phyloP scores from a whole-genome alignment of 2,797 vertebrate species.

The Monodelphis domestica region DNA sequence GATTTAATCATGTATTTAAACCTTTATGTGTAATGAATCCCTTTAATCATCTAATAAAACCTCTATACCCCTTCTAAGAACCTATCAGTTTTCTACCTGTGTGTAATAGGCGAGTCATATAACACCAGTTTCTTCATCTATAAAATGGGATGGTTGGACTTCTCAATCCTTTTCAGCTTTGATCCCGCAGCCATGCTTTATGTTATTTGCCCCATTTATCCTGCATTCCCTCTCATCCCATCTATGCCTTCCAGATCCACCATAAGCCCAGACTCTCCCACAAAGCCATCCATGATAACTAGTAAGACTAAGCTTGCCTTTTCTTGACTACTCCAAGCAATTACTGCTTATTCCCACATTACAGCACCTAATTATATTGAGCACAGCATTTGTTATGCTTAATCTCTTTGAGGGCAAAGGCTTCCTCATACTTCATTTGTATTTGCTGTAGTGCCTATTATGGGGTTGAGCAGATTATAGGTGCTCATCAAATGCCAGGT shows the following conservation, averaged over 20 bases:
- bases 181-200: background rate
- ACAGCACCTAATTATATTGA: background rate
- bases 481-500: background rate
- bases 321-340: background rate
- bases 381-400: background rate
- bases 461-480: background rate
- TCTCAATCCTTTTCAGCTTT: background rate
- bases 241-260: background rate
- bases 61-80: background rate
- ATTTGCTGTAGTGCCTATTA: background rate
- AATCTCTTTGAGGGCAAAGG: background rate
- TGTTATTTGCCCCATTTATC: background rate
- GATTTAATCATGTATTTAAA: background rate
- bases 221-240: background rate
- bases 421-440: background rate
- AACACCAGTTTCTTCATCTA: background rate
- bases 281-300: background rate
- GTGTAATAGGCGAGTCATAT: background rate
- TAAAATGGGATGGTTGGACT: background rate
- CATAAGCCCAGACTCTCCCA: background rate
- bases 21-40: background rate
- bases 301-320: background rate
- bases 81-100: background rate
- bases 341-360: background rate
- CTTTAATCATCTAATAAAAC: background rate